These are phyloP conservation scores for Spermophilus dauricus DNA, from an alignment of 2,113 vertebrate species.

Conservation along the genomic window DNA sequence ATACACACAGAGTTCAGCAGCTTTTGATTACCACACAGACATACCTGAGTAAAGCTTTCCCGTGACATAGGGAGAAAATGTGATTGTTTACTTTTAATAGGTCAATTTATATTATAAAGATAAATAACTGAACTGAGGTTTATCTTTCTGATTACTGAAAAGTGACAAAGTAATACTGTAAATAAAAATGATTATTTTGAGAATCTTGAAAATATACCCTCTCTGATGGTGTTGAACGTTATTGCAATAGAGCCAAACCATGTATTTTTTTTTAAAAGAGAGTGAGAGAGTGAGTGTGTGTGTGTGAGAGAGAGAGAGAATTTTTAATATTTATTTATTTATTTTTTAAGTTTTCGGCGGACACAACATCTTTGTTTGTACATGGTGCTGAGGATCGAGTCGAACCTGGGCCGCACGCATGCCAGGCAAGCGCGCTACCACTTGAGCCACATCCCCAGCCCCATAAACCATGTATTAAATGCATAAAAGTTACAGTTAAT, in stretches of 20 bases:
- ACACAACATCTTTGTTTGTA: too few relatives aligned
- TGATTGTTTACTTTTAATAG: not conserved
- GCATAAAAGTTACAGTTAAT: not conserved
- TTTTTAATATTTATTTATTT: too few relatives aligned
- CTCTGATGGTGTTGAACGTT: not conserved
- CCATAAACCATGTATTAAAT: not conserved
- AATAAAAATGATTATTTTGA: constrained; percentile 7
- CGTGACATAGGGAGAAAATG: not conserved
- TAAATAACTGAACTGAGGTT: not conserved
- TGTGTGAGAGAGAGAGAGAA: too few relatives aligned
- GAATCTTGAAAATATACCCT: not conserved
- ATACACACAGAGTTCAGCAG: not conserved
- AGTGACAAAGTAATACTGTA: not conserved
- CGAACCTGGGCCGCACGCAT: too few relatives aligned
- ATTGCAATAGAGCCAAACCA: not conserved
- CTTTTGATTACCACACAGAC: not conserved
- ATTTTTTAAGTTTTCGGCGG: too few relatives aligned
- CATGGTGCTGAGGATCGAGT: too few relatives aligned
- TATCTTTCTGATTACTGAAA: not conserved
- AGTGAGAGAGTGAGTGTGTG: too few relatives aligned
- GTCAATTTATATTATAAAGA: not conserved
- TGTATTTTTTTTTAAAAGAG: too few relatives aligned
- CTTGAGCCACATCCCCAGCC: too few relatives aligned
- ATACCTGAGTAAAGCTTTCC: not conserved
- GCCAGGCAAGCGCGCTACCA: too few relatives aligned